Conservation (phyloP, 2,113 vertebrate species). For the Antechinus flavipes region DNA sequence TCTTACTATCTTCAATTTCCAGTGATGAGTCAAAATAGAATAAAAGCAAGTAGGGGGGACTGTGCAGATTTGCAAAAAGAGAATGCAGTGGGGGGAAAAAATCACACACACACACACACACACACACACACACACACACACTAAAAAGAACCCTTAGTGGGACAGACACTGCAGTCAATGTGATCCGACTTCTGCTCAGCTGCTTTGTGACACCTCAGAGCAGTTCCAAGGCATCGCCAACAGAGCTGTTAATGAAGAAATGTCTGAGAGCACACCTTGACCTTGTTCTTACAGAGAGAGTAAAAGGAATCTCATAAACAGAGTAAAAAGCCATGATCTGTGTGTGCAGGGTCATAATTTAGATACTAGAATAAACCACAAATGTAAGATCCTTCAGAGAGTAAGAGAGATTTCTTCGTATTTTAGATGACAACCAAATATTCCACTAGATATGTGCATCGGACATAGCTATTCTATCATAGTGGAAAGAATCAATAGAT, state of each 20-base stretch:
- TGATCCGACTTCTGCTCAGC: background rate
- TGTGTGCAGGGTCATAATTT: constrained; percentile 3
- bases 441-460: constrained; percentile 16
- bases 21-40: constrained; percentile 7
- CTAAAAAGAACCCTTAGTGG: background rate
- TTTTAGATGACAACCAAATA: constrained; percentile 23
- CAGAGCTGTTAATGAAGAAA: background rate
- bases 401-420: constrained; percentile 1
- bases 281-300: background rate
- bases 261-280: background rate
- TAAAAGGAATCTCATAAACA: background rate
- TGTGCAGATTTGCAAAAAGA: constrained; percentile 12
- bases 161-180: background rate
- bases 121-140: background rate
- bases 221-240: background rate
- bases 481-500: background rate
- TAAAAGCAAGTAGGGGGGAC: background rate
- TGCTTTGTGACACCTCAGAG: background rate
- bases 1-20: background rate
- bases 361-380: constrained; percentile 19
- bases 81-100: background rate
- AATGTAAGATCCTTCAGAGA: background rate
- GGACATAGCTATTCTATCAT: background rate
- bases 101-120: background rate
- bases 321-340: background rate